These are phyloP conservation scores for Brachionus rotundiformis DNA, from an alignment of 1,140 invertebrate genomes.

Conservation along the genomic window DNA sequence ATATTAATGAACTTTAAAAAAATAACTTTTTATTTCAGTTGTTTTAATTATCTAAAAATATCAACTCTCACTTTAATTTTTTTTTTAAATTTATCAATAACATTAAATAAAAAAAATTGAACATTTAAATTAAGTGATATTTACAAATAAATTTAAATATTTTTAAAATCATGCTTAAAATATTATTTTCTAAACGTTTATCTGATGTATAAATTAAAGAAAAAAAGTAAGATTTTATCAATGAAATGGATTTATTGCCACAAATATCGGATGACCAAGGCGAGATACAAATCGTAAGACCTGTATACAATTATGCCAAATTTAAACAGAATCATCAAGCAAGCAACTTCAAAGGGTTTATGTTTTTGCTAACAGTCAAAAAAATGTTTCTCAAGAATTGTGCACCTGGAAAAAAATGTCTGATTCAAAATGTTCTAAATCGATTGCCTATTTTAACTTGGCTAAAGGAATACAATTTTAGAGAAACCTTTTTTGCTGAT, in stretches of 20 bases:
- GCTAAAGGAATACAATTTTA: slow-evolving; percentile 61
- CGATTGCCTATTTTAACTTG: slow-evolving; percentile 59
- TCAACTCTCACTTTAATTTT: too few relatives aligned
- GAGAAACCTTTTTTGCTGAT: slow-evolving; percentile 60
- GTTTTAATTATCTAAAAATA: too few relatives aligned
- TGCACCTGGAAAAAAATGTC: slow-evolving; percentile 7
- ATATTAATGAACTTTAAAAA: too few relatives aligned
- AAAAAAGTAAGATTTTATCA: neutral
- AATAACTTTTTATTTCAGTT: too few relatives aligned
- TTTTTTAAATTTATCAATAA: too few relatives aligned
- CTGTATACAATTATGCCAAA: slow-evolving; percentile 17
- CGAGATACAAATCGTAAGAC: neutral
- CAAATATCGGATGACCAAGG: neutral
- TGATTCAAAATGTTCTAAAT: slow-evolving; percentile 21
- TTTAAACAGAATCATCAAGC: neutral
- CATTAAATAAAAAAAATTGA: too few relatives aligned
- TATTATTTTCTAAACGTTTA: too few relatives aligned
- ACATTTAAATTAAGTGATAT: too few relatives aligned
- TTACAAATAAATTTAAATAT: too few relatives aligned
- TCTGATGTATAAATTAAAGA: neutral
- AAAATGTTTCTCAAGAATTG: neutral
- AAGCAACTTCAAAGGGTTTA: neutral
- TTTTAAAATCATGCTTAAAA: too few relatives aligned
- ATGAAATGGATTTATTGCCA: neutral
- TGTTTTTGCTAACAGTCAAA: neutral